Conservation (phyloP, 2,797 vertebrate species). For the Nothura maculosa region DNA sequence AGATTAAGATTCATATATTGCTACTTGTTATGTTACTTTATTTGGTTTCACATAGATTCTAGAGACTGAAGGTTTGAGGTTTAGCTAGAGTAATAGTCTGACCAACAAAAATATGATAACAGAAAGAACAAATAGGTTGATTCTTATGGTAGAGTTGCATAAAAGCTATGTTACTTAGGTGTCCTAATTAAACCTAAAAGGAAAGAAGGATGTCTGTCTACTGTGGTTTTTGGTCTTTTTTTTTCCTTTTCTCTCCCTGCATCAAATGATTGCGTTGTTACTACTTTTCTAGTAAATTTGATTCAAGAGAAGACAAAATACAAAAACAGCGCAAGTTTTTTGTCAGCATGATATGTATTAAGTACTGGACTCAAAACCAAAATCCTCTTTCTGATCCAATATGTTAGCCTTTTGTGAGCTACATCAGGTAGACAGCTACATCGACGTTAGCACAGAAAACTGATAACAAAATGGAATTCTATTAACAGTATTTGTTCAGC, state of each 20-base stretch:
- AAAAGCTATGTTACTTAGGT: not conserved
- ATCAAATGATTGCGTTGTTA: not conserved
- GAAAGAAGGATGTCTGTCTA: not conserved
- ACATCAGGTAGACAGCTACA: not conserved
- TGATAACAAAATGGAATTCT: not conserved
- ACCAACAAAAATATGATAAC: not conserved
- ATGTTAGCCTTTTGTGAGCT: not conserved
- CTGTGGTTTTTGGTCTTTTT: no score
- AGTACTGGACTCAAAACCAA: not conserved
- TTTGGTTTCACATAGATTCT: not conserved
- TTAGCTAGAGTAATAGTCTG: not conserved
- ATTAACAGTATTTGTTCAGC: not conserved
- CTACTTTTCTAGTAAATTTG: not conserved
- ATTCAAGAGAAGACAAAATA: not conserved
- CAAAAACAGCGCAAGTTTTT: not conserved
- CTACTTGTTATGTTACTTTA: not conserved
- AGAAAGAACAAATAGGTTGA: not conserved
- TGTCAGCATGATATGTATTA: not conserved
- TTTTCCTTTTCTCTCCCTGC: not conserved
- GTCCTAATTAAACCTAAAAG: not conserved
- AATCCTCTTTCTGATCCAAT: not conserved
- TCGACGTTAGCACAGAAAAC: not conserved
- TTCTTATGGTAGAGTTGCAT: not conserved
- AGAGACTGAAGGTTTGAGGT: not conserved
- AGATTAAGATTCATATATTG: not conserved